Evolutionary conservation across 2,113 vertebrate genomes (phyloP), one percentile per base, ranked within the genome.

Genomic region (Periophthalmus modestus): DNA sequence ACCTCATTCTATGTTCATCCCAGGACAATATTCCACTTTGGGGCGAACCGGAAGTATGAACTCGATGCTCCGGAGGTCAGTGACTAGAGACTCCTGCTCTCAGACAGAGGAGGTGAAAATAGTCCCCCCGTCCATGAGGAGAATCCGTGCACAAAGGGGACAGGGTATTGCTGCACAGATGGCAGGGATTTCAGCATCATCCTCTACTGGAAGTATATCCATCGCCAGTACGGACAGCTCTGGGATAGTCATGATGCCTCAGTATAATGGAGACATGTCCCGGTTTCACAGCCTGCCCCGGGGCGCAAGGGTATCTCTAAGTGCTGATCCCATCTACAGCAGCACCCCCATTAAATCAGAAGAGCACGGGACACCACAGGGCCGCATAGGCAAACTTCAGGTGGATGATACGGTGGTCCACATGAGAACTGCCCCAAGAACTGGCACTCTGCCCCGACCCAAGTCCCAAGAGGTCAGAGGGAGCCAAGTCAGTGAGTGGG

Each of bases 161-260:
- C 96, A 98, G 66, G 97, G 98, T 48, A 97, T 99, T 14, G 96
- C 97, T 0, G 96, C 96, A 73, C 96, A 98, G 87, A 97, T 98
- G 95, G 94, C 95, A 10, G 95, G 95, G 67, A 91, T 98, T 71
- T 95, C 95, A 2, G 89, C 91, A 77, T 97, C 96, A 50, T 96
- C 96, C 24, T 98, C 97, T 0, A 89, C 92, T 4, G 96, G 95
- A 82, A 97, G 96, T 82, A 95, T 98, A 91, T 97, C 96, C 0
- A 86, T 94, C 83, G 94, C 93, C 2, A 95, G 96, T 47, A 92
- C 92, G 0, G 92, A 94, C 36, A 93, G 95, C 78, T 93, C 95
- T 0, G 93, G 94, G 0, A 90, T 95, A 2, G 14, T 94, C 36
- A 86, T 93, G 75, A 88, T 93, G 86, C 83, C 93, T 0, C 94